Conservation (phyloP, 2,113 vertebrate genomes). For the Alethe castanea region DNA sequence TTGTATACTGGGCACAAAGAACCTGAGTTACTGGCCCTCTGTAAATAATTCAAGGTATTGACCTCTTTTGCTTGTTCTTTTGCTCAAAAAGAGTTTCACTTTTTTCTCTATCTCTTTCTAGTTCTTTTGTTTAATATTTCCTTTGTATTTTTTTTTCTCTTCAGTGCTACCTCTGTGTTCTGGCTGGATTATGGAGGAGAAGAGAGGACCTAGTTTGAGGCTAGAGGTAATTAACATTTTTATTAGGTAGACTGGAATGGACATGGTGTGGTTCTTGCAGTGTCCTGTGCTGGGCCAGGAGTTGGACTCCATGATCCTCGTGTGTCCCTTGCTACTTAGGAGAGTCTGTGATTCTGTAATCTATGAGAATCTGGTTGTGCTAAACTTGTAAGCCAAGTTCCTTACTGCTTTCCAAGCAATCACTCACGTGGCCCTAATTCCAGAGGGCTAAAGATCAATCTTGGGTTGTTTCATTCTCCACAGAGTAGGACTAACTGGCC, state of each 20-base stretch:
- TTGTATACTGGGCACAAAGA: not conserved
- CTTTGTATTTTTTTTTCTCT: not conserved
- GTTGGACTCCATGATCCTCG: accelerated
- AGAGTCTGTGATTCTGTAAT: not conserved
- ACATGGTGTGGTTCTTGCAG: not conserved
- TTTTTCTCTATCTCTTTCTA: not conserved
- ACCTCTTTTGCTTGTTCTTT: not conserved
- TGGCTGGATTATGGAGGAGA: not conserved
- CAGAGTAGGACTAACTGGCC: not conserved
- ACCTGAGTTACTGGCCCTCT: not conserved
- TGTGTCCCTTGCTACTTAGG: not conserved
- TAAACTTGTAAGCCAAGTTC: not conserved
- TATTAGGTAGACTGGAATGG: not conserved
- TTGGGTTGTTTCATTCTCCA: not conserved
- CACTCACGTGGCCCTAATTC: not conserved
- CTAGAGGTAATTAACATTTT: not conserved
- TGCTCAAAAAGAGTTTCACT: not conserved
- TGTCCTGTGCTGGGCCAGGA: not conserved
- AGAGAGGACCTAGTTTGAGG: not conserved
- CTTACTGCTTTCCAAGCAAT: not conserved
- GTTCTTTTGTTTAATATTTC: not conserved
- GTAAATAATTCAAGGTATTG: not conserved
- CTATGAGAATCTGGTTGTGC: not conserved
- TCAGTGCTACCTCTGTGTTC: not conserved
- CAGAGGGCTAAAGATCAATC: not conserved